Conservation (phyloP, 92 coral and sea anemone genomes). For the Montipora capitata region DNA sequence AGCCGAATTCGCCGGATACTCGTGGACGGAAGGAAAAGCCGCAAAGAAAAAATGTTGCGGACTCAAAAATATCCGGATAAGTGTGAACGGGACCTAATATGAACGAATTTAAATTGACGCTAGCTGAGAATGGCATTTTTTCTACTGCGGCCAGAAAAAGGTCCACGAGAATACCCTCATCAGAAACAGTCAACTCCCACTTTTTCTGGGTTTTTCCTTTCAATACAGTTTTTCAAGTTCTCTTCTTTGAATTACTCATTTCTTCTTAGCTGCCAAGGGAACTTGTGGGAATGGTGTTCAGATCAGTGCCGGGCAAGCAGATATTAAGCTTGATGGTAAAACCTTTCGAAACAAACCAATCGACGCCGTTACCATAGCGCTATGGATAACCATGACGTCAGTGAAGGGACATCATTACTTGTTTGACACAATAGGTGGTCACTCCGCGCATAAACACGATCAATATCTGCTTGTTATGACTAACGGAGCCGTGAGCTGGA, state of each 20-base stretch:
- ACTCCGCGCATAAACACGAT: slow-evolving; percentile 94
- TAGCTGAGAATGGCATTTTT: too few species aligned
- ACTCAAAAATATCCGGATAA: too few species aligned
- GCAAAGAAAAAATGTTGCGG: too few species aligned
- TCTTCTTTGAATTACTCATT: not conserved
- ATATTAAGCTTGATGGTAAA: slow-evolving; percentile 90
- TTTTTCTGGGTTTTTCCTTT: too few species aligned
- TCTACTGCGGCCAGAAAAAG: too few species aligned
- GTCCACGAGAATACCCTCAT: too few species aligned
- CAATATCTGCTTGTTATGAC: slow-evolving; percentile 85
- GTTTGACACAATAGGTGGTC: slow-evolving; percentile 97
- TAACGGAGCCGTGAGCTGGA: slow-evolving; percentile 91
- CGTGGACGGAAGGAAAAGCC: too few species aligned
- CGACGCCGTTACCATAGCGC: slow-evolving; percentile 91
- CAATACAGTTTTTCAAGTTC: not conserved
- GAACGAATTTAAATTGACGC: too few species aligned
- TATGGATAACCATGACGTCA: slow-evolving; percentile 91
- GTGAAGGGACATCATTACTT: slow-evolving; percentile 87
- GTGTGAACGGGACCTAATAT: too few species aligned
- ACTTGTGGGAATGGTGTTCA: slow-evolving; percentile 92
- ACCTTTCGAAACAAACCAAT: slow-evolving; percentile 97
- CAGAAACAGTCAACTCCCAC: too few species aligned
- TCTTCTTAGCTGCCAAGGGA: slow-evolving; percentile 83
- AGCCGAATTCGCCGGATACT: too few species aligned
- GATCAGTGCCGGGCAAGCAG: slow-evolving; percentile 90